A percentile compares a stretch with the other conserved stretches of the same genome.
These are phyloP conservation scores for Hylaeus anthracinus DNA, from an alignment of 1,140 invertebrate species.

Conservation along the genomic window DNA sequence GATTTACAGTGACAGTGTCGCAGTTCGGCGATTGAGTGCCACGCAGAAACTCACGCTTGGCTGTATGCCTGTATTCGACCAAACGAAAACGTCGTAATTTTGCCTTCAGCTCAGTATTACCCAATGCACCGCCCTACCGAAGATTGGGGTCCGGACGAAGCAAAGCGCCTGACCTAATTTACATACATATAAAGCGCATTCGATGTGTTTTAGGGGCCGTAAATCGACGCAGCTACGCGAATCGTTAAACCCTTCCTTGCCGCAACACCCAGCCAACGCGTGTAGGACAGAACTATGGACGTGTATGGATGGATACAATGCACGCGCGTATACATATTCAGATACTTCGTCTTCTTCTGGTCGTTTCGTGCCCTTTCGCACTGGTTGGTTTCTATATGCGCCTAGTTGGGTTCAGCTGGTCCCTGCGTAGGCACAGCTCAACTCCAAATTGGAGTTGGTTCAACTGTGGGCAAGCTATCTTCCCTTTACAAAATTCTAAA, in stretches of 20 bases:
- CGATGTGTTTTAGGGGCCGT: slow-evolving; percentile 81
- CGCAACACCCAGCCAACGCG: slow-evolving; percentile 76
- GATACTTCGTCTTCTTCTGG: slow-evolving; percentile 36
- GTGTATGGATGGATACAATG: slow-evolving; percentile 49
- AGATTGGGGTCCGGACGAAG: slow-evolving; percentile 46
- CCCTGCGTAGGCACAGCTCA: not conserved
- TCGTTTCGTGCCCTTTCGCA: slow-evolving; percentile 24
- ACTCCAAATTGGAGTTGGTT: not conserved
- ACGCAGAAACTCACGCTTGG: slow-evolving; percentile 43
- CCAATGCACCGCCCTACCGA: slow-evolving; percentile 39
- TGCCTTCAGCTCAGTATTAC: slow-evolving; percentile 69
- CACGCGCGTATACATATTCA: slow-evolving; percentile 48
- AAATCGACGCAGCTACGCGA: slow-evolving; percentile 81
- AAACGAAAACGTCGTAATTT: slow-evolving; percentile 74
- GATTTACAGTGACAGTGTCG: not conserved
- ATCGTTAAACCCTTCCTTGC: slow-evolving; percentile 81
- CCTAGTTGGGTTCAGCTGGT: slow-evolving; percentile 13
- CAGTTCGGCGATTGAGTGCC: not conserved
- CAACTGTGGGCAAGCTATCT: not conserved
- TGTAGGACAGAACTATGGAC: slow-evolving; percentile 62
- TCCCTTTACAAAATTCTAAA: too few relatives aligned
- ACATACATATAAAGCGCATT: slow-evolving; percentile 82
- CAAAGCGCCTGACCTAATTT: slow-evolving; percentile 80
- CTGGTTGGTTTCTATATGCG: not conserved
- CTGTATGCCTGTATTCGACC: slow-evolving; percentile 53